Conservation (phyloP, 2,888 invertebrate species). For the Habroteleia sp. region DNA sequence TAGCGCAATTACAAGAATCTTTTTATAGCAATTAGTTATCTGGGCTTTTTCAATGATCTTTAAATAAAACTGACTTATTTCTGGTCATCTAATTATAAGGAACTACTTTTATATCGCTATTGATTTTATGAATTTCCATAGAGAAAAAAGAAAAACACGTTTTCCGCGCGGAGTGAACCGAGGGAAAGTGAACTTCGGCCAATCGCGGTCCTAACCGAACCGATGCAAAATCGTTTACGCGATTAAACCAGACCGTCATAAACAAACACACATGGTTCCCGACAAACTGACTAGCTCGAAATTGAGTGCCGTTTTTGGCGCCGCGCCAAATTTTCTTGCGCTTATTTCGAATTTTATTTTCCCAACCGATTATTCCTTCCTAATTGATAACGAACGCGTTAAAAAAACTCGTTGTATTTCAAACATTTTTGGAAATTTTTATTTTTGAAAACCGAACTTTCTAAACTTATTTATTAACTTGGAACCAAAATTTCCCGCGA, state of each 20-base stretch:
- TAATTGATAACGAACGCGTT: too few species aligned
- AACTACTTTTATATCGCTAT: slow-evolving; percentile 42
- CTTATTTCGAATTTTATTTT: slow-evolving; percentile 20
- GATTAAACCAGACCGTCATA: slow-evolving; percentile 1
- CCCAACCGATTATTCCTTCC: not conserved
- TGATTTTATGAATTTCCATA: slow-evolving; percentile 33
- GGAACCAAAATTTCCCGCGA: too few species aligned
- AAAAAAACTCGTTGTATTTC: too few species aligned
- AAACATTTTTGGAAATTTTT: too few species aligned
- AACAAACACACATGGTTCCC: slow-evolving; percentile 28
- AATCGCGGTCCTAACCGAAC: not conserved
- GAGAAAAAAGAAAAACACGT: slow-evolving; percentile 2
- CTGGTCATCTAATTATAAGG: slow-evolving; percentile 45
- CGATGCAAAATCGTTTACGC: slow-evolving; percentile 8
- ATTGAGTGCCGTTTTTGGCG: slow-evolving; percentile 22
- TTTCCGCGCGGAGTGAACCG: not conserved
- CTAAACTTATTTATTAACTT: too few species aligned
- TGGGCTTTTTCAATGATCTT: slow-evolving; percentile 13
- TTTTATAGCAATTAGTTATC: not conserved
- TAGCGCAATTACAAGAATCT: not conserved
- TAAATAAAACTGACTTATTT: slow-evolving; percentile 48
- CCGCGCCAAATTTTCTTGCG: slow-evolving; percentile 2
- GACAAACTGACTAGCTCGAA: slow-evolving; percentile 9
- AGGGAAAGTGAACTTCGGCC: not conserved
- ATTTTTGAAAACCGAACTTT: too few species aligned